phyloP scores from a whole-genome alignment of 2,797 vertebrate genomes.

The Muraenolepis orangiensis region DNA sequence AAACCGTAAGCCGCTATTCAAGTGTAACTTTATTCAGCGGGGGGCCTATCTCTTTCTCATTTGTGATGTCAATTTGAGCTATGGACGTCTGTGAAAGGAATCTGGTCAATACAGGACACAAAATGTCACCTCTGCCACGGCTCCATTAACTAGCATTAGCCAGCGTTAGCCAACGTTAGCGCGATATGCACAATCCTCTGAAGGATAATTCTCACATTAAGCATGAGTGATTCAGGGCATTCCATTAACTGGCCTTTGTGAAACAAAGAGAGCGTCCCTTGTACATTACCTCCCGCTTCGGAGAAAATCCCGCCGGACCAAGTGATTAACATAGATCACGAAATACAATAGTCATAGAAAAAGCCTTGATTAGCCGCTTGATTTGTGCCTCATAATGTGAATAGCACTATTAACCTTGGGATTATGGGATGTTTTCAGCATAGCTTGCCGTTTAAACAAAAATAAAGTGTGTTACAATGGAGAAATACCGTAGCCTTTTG shows the following conservation, averaged over 20 bases:
- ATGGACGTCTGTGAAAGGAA: slow-evolving; percentile 41
- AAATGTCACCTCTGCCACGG: slow-evolving; percentile 47
- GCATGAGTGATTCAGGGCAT: slow-evolving; percentile 55
- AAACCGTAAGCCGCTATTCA: slow-evolving; percentile 22
- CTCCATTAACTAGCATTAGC: slow-evolving; percentile 57
- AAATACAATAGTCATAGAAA: slow-evolving; percentile 62
- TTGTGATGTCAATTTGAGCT: slow-evolving; percentile 34
- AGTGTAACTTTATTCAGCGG: slow-evolving; percentile 34
- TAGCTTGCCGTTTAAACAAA: slow-evolving; percentile 35
- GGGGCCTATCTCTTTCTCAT: slow-evolving; percentile 20
- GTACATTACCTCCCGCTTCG: slow-evolving; percentile 49
- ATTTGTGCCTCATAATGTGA: slow-evolving; percentile 46
- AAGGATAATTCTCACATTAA: slow-evolving; percentile 65
- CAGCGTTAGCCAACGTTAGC: slow-evolving; percentile 5
- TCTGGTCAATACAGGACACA: slow-evolving; percentile 50
- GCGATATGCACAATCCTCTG: slow-evolving; percentile 55
- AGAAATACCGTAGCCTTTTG: slow-evolving; percentile 29
- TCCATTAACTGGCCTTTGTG: slow-evolving; percentile 48
- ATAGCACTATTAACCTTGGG: slow-evolving; percentile 63
- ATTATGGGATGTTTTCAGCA: slow-evolving; percentile 52
- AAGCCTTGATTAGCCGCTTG: slow-evolving; percentile 53
- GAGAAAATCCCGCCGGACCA: slow-evolving; percentile 52
- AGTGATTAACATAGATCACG: slow-evolving; percentile 61
- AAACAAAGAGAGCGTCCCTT: slow-evolving; percentile 54
- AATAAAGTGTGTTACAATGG: slow-evolving; percentile 41